Evolutionary conservation across 92 coral and sea anemone genomes (phyloP), one percentile per base, ranked within the genome.

Genomic region (Epizoanthus illoricatus): DNA sequence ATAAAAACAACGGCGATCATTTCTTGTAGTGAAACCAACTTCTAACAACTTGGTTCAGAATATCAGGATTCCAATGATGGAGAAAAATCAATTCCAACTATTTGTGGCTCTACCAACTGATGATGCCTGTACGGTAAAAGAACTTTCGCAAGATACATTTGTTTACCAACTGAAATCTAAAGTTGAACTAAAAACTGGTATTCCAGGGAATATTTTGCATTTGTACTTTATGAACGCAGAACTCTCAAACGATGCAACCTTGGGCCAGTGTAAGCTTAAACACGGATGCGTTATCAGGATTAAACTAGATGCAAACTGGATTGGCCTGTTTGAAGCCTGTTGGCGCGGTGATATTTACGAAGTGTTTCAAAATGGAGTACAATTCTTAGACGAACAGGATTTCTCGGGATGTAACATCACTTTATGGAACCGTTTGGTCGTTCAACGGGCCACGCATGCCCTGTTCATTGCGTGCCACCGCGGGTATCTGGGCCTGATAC

Each of bases 281-380:
- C 85, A 90, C 15, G 99, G 99, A 41, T 91, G 98, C 67, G 90
- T 97, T 21, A 84, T 97, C 0, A 71, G 99, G 69, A 89, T 97
- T 58, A 92, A 88, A 60, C 71, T 94, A 5, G 97, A 97, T 41
- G 71, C 87, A 55, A 97, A 88, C 21, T 97, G 94, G 91, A 56
- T 79, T 5, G 92, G 89, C 24, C 69, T 97, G 19, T 97, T 94
- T 73, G 93, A 94, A 63, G 97, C 99, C 5, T 94, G 99, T 54
- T 94, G 94, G 92, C 82, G 92, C 28, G 99, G 99, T 11, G 98
- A 97, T 63, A 84, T 91, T 19, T 97, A 86, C 71, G 98, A 88
- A 19, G 99, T 97, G 15, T 97, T 97, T 41, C 91, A 97, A 79
- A 97, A 97, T 65, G 99, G 99, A 2, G 99, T 97, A 15, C 98